Base-by-base conservation (phyloP, 2,113 vertebrate species). In the Rhadina sibilatrix region DNA sequence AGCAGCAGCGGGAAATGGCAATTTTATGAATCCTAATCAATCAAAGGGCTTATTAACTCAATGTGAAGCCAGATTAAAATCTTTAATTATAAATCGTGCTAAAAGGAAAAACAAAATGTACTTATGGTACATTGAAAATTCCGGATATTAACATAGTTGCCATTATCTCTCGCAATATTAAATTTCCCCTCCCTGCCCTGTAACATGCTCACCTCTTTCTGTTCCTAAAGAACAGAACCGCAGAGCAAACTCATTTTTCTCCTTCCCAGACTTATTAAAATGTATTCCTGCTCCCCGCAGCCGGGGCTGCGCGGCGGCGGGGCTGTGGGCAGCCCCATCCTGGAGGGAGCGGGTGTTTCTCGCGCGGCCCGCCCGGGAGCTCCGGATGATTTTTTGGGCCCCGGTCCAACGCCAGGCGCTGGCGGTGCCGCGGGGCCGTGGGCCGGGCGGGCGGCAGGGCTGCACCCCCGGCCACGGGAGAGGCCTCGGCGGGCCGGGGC, bases 1-100 rank as follows among this genome's bases (percentile, higher is more conserved):
- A 97, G 98, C 97, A 95, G 97, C 98, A 98, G 98, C 97, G 98
- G 98, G 98, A 98, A 98, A 98, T 98, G 98, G 98, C 98, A 98
- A 98, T 98, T 98, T 98, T 98, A 98, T 98, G 98, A 98, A 98
- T 98, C 98, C 98, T 98, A 98, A 98, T 98, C 98, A 98, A 98
- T 98, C 98, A 98, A 98, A 98, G 98, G 98, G 97, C 98, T 98
- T 98, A 98, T 98, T 98, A 98, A 98, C 98, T 98, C 98, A 98
- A 98, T 98, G 98, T 98, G 98, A 98, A 98, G 98, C 98, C 98
- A 98, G 98, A 98, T 98, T 98, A 98, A 98, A 98, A 98, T 98
- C 98, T 98, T 98, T 98, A 98, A 98, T 98, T 98, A 98, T 98
- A 98, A 98, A 98, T 98, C 97, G 98, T 95, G 97, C 98, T 98